Conservation (phyloP, 2,113 vertebrate species). For the Sebastes schlegelii region DNA sequence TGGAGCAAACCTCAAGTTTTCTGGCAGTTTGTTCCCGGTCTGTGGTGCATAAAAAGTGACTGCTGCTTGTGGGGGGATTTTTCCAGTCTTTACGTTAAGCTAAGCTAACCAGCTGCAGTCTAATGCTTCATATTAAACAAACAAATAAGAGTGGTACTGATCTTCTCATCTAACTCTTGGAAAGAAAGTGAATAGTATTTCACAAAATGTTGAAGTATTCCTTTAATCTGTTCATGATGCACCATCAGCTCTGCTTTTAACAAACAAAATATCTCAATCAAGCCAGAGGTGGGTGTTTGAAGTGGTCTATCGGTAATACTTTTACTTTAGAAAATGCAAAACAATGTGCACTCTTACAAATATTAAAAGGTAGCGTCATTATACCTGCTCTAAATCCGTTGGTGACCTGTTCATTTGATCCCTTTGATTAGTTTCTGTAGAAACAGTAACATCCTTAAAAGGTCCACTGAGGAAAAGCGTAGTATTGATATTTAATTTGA, state of each 20-base stretch:
- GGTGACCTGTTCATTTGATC: not conserved
- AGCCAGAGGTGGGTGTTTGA: not conserved
- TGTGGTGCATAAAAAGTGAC: not conserved
- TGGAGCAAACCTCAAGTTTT: not conserved
- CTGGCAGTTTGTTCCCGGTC: not conserved
- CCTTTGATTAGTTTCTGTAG: not conserved
- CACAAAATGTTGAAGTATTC: not conserved
- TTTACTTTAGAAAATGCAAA: not conserved
- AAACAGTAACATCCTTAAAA: not conserved
- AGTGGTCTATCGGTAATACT: not conserved
- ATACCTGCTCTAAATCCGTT: not conserved
- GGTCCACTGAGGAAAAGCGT: not conserved
- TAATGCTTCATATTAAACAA: not conserved
- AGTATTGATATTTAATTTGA: slow-evolving; percentile 12
- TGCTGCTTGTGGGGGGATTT: not conserved
- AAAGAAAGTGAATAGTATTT: not conserved
- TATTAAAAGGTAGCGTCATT: not conserved
- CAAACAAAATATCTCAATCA: not conserved
- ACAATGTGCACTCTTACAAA: not conserved
- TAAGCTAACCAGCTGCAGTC: not conserved
- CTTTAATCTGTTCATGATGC: not conserved
- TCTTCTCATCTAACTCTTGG: too few relatives aligned
- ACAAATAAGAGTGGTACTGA: too few relatives aligned
- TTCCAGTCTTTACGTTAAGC: slow-evolving; percentile 1
- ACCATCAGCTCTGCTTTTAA: not conserved